phyloP scores from a whole-genome alignment of 1,140 invertebrate species.

The Campoletis sonorensis region DNA sequence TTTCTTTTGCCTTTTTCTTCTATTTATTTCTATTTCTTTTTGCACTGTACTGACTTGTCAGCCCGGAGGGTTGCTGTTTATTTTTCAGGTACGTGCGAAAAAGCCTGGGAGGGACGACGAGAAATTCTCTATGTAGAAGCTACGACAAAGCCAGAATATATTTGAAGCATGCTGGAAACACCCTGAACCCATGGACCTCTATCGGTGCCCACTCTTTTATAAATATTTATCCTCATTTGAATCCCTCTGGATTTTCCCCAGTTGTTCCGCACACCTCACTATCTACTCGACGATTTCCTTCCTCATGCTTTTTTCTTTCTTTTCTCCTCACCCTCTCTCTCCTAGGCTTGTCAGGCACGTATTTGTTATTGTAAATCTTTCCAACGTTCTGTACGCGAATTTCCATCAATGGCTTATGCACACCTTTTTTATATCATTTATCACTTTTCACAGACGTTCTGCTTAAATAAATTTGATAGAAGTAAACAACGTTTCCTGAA shows the following conservation, averaged over 20 bases:
- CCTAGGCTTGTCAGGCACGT: conserved; percentile 54
- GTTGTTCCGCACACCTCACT: conserved; percentile 36
- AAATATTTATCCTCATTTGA: conserved; percentile 75
- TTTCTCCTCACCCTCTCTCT: conserved; percentile 8
- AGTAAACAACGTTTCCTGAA: neutral
- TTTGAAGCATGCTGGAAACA: neutral
- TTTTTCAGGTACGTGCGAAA: conserved; percentile 15
- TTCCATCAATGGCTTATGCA: conserved; percentile 63
- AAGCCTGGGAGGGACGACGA: conserved; percentile 12
- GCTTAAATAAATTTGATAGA: neutral
- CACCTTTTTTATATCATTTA: neutral
- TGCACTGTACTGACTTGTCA: neutral
- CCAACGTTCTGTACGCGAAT: conserved; percentile 68
- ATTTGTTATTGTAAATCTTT: conserved; percentile 73
- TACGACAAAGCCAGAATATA: neutral
- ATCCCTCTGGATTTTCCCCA: conserved; percentile 59
- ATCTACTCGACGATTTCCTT: conserved; percentile 34
- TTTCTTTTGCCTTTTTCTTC: neutral
- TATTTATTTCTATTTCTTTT: neutral
- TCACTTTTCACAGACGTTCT: neutral
- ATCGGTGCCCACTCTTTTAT: conserved; percentile 67
- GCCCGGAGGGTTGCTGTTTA: neutral
- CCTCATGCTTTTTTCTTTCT: conserved; percentile 23
- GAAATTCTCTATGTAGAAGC: neutral
- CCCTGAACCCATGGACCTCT: conserved; percentile 36